Evolutionary conservation across 2,113 vertebrate genomes (phyloP).

Genomic region (Gallinago media): DNA sequence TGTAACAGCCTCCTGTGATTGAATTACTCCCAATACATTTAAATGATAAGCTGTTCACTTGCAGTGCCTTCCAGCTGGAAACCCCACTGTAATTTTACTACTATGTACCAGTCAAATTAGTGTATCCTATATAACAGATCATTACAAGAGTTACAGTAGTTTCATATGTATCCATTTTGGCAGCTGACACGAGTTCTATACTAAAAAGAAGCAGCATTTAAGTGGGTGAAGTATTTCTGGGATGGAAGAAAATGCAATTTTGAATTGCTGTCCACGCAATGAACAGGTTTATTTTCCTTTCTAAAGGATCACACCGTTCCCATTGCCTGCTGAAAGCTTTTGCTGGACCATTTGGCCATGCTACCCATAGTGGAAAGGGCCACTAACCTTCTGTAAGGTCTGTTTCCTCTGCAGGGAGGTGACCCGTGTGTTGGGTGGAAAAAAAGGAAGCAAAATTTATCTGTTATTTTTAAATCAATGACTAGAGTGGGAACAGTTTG

Average conservation of each 20-base stretch:
- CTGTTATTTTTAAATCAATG: background rate
- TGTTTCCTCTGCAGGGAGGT: background rate
- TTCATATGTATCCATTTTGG: background rate
- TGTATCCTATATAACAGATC: background rate
- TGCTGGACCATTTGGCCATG: accelerated
- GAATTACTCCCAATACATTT: background rate
- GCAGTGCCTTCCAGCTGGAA: constrained; percentile 18
- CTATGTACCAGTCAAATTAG: background rate
- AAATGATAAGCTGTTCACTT: background rate
- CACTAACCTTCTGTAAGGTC: background rate
- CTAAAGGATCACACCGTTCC: background rate
- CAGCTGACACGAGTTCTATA: background rate
- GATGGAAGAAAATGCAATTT: background rate
- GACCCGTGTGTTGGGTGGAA: accelerated
- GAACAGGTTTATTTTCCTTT: background rate
- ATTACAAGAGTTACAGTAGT: background rate
- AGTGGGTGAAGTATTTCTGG: background rate
- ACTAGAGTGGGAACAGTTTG: background rate
- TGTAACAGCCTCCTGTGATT: background rate
- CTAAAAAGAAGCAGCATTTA: background rate
- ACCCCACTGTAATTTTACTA: background rate
- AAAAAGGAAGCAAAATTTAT: background rate
- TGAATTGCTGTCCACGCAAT: background rate
- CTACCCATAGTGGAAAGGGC: background rate
- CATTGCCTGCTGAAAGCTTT: background rate